These are phyloP conservation scores for Xestia xanthographa DNA, from an alignment of 2,888 invertebrate genomes.

Conservation along the genomic window DNA sequence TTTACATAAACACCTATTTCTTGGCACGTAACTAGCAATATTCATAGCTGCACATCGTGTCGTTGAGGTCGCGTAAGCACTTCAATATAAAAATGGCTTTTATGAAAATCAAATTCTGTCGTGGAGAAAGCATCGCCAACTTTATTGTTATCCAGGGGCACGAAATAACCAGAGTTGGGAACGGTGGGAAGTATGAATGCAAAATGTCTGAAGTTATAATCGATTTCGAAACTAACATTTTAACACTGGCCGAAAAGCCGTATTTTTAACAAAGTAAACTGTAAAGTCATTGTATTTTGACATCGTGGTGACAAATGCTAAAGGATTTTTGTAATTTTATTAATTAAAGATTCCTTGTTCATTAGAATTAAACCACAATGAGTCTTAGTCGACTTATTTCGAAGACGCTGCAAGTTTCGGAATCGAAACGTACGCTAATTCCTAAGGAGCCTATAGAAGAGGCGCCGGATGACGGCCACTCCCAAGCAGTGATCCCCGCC, in stretches of 20 bases:
- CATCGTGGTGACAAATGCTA: conserved; percentile 9
- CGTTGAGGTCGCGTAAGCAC: conserved; percentile 51
- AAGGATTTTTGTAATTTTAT: not conserved
- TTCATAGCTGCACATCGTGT: conserved; percentile 31
- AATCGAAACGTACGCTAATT: conserved; percentile 1
- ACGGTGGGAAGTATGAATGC: conserved; percentile 6
- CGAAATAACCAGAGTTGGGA: conserved; percentile 19
- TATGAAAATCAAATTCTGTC: conserved; percentile 70
- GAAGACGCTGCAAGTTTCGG: not conserved
- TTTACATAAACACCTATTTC: conserved; percentile 10
- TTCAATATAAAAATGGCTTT: conserved; percentile 62
- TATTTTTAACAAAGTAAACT: not conserved
- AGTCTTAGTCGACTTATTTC: not conserved
- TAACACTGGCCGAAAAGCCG: conserved; percentile 17
- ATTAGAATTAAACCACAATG: conserved; percentile 37
- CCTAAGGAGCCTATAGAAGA: conserved; percentile 16
- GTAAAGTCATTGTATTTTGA: conserved; percentile 26
- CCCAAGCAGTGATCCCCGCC: not conserved
- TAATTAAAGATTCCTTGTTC: not conserved
- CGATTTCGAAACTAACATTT: conserved; percentile 18
- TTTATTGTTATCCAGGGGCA: conserved; percentile 40
- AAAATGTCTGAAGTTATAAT: conserved; percentile 18
- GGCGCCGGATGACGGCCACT: not conserved
- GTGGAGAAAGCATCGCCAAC: conserved; percentile 53
- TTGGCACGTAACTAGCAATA: conserved; percentile 25